Percentiles rank a stretch among this genome's conserved stretches.
Evolutionary conservation across 1,140 invertebrate genomes (phyloP).

Genomic region (Phymastichus coffea): DNA sequence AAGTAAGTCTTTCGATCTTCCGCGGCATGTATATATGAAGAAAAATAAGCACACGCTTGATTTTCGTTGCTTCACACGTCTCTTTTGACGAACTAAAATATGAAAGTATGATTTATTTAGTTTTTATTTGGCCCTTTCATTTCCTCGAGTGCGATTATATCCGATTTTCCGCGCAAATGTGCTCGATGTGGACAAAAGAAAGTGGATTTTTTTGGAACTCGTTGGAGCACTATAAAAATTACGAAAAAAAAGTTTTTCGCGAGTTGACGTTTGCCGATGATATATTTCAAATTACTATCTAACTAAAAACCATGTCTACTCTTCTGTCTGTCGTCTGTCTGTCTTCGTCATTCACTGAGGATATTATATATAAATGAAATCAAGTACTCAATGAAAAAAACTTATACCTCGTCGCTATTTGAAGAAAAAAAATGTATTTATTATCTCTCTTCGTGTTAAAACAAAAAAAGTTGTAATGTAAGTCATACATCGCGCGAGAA

Average conservation of each 20-base stretch:
- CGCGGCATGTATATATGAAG: neutral
- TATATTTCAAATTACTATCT: conserved; percentile 25
- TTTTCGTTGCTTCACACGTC: no score
- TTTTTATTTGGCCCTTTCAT: no score
- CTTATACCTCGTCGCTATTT: conserved; percentile 11
- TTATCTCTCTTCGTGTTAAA: conserved; percentile 55
- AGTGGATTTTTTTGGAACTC: no score
- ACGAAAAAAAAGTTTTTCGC: neutral
- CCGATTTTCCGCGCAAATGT: conserved; percentile 12
- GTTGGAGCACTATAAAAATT: no score
- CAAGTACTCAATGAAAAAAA: neutral
- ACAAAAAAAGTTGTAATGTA: conserved; percentile 43
- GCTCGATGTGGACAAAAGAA: no score
- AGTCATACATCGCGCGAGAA: conserved; percentile 27
- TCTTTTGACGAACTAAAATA: no score
- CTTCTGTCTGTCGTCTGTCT: conserved; percentile 51
- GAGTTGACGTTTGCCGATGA: neutral
- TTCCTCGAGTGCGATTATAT: conserved; percentile 6
- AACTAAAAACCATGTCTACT: conserved; percentile 48
- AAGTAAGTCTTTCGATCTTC: conserved; percentile 12
- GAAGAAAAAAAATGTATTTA: conserved; percentile 24
- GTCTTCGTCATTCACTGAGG: conserved; percentile 45
- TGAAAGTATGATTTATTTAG: no score
- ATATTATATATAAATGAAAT: conserved; percentile 34
- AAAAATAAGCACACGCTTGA: neutral